Conservation (phyloP, 2,797 vertebrate genomes). For the Phoebastria nigripes region DNA sequence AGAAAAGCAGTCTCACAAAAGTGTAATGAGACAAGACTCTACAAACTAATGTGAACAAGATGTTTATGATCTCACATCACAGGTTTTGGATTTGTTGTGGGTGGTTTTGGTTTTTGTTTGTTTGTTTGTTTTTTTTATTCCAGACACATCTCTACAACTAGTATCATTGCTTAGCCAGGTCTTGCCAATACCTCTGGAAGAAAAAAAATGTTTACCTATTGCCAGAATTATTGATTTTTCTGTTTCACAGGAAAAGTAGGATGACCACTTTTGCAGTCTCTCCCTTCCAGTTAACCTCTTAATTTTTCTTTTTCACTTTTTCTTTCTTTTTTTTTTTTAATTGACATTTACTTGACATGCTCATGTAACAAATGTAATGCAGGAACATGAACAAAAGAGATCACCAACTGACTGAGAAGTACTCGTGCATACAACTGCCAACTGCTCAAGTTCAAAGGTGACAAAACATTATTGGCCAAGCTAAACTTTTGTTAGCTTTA, state of each 20-base stretch:
- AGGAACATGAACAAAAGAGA: not conserved
- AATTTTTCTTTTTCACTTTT: not conserved
- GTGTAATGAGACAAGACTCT: not conserved
- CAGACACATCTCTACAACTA: not conserved
- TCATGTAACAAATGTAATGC: rapidly evolving
- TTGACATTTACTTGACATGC: not conserved
- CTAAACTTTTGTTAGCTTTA: not conserved
- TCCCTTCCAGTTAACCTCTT: not conserved
- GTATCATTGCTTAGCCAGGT: not conserved
- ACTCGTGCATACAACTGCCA: not conserved
- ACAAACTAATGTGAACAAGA: not conserved
- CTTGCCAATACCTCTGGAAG: not conserved
- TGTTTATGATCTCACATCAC: not conserved
- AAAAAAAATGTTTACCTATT: not conserved
- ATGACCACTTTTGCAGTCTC: not conserved
- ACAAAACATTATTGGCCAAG: not conserved
- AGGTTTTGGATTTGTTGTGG: not conserved
- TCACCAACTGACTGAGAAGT: not conserved
- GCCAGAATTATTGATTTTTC: not conserved
- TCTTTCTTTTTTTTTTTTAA: not conserved
- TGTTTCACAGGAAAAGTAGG: not conserved
- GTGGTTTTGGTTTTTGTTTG: not conserved
- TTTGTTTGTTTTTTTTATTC: not conserved
- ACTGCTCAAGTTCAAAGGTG: not conserved
- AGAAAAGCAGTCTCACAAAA: not conserved